These are phyloP conservation scores for Notolabrus celidotus DNA, from an alignment of 2,797 vertebrate species.

Conservation along the genomic window DNA sequence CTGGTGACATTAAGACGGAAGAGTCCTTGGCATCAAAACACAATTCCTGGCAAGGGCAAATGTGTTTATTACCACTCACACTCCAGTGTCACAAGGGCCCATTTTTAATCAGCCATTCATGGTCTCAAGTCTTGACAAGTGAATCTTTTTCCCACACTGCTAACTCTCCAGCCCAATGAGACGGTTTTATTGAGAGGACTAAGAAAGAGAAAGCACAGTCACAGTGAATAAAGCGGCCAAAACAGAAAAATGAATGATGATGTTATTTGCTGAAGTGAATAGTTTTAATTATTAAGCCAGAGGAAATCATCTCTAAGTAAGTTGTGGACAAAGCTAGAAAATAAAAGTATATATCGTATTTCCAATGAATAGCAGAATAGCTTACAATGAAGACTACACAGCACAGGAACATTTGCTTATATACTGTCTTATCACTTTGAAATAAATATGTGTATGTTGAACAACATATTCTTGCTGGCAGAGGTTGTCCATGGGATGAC, in stretches of 20 bases:
- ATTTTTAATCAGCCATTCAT: constrained; percentile 64
- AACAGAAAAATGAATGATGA: background rate
- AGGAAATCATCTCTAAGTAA: background rate
- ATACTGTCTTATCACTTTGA: constrained; percentile 17
- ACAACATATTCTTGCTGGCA: constrained; percentile 11
- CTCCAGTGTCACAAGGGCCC: constrained; percentile 42
- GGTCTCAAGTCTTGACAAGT: constrained; percentile 50
- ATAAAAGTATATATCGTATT: no score
- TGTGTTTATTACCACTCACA: constrained; percentile 62
- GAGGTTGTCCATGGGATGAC: constrained; percentile 18
- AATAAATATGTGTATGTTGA: constrained; percentile 28
- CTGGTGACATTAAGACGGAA: constrained; percentile 62
- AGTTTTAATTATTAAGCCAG: background rate
- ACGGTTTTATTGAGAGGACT: background rate
- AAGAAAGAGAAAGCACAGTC: background rate
- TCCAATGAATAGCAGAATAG: no score
- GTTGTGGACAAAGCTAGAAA: no score
- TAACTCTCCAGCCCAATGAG: constrained; percentile 11
- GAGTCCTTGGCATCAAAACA: constrained; percentile 67
- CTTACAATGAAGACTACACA: no score
- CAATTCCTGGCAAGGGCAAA: constrained; percentile 64
- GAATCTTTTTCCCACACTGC: constrained; percentile 34
- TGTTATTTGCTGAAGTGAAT: constrained; percentile 18
- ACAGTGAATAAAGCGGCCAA: background rate
- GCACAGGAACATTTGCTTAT: no score